Evolutionary conservation across 1,140 invertebrate genomes (phyloP), one percentile per base, ranked within the genome.

Genomic region (Psilanteris sp.): DNA sequence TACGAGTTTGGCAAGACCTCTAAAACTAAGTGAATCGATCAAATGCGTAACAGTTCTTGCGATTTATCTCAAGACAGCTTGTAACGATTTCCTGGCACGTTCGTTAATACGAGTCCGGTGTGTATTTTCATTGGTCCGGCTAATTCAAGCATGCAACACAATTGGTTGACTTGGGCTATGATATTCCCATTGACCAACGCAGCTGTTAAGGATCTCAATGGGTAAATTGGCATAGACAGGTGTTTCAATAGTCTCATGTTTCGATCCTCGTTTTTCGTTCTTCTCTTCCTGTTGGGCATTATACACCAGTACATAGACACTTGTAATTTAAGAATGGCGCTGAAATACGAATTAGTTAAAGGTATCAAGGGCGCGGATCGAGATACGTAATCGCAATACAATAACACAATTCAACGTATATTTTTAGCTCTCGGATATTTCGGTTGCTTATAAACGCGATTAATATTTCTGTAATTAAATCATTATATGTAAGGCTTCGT

Each of bases 141-240:
- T 84, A 84, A 86, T 85, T 85, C 77, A 66, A 75, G 50, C 62
- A 22, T 27, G 54, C 14, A 36, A 50, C 72, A 82, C 83, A 83
- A 85, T 84, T 83, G 83, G 82, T 76, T 41, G 43, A 43, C 43
- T 26, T 61, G 11, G 27, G 37, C 26, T 34, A 34, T 48, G 66
- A 81, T 76, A 70, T 81, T 32, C 67, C 75, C 83, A 84, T 85
- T 85, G 81, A 86, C 81, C 81, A 82, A 15, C 62, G 79, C 83
- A 85, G 81, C 83, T 84, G 83, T 83, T 80, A 77, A 81, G 74
- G 67, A 81, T 81, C 83, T 83, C 83, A 84, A 85, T 84, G 83
- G 79, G 78, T 77, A 71, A 83, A 86, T 80, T 79, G 83, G 81
- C 83, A 46, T 13, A 32, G 62, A 66, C 83, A 86, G 83, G 80